Percentiles rank a stretch among this genome's conserved stretches.
Evolutionary conservation across 2,888 invertebrate species (phyloP).

Genomic region (Macropis europaea): DNA sequence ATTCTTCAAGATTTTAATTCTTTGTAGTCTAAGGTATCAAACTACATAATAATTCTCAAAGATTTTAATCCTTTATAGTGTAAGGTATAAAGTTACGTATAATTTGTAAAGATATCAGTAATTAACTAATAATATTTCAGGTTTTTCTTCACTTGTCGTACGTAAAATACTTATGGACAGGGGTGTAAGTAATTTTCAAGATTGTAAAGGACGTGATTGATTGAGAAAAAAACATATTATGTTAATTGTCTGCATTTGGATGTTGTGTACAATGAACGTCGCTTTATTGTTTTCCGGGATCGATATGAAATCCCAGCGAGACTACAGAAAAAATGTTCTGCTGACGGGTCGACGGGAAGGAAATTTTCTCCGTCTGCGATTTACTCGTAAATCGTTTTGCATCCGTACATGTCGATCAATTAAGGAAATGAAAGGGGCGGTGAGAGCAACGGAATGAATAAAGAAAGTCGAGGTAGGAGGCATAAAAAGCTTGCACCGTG

Average conservation of each 20-base stretch:
- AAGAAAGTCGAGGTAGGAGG: neutral
- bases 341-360: conserved; percentile 39
- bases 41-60: too few relatives aligned
- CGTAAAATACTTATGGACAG: too few relatives aligned
- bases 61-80: too few relatives aligned
- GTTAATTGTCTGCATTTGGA: neutral
- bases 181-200: too few relatives aligned
- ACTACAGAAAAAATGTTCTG: conserved; percentile 16
- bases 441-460: neutral
- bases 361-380: conserved; percentile 30
- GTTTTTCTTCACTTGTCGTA: too few relatives aligned
- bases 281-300: conserved; percentile 1
- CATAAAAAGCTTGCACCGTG: conserved; percentile 10
- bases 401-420: conserved; percentile 33
- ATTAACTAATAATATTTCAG: too few relatives aligned
- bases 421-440: conserved; percentile 31
- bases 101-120: too few relatives aligned
- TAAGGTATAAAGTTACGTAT: too few relatives aligned
- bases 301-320: conserved; percentile 28
- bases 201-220: too few relatives aligned
- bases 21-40: too few relatives aligned
- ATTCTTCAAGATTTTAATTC: too few relatives aligned
- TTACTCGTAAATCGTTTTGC: conserved; percentile 33
- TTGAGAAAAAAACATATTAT: neutral
- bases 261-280: neutral